These are phyloP conservation scores for Rhynchomys soricoides DNA, from an alignment of 2,113 vertebrate genomes.

Conservation along the genomic window DNA sequence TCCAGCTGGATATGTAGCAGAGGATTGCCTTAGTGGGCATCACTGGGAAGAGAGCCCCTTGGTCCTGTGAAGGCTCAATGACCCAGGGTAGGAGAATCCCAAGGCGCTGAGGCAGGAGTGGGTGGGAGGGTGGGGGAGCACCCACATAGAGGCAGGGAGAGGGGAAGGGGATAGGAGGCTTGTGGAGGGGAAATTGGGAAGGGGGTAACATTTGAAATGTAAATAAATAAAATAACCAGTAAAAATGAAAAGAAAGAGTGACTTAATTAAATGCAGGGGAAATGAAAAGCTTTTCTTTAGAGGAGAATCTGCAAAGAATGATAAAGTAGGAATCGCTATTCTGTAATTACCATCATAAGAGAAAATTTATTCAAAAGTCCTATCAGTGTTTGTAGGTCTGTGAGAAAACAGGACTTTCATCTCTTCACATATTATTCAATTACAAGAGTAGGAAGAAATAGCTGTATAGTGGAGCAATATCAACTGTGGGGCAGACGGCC, in stretches of 20 bases:
- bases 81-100: too few relatives aligned
- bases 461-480: neutral
- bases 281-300: neutral
- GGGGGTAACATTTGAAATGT: too few relatives aligned
- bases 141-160: too few relatives aligned
- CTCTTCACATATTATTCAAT: neutral
- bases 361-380: neutral
- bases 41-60: too few relatives aligned
- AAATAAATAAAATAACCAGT: too few relatives aligned
- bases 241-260: neutral
- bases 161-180: too few relatives aligned
- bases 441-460: neutral
- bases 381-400: neutral
- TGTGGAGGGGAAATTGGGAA: too few relatives aligned
- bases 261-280: neutral
- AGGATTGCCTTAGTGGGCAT: too few relatives aligned
- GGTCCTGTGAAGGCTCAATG: too few relatives aligned
- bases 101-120: too few relatives aligned
- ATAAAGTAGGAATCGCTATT: neutral
- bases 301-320: neutral
- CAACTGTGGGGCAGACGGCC: neutral
- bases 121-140: too few relatives aligned
- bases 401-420: neutral
- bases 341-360: neutral
- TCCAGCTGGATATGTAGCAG: too few relatives aligned